Evolutionary conservation across 2,888 invertebrate species (phyloP).

Genomic region (Chironomus riparius): DNA sequence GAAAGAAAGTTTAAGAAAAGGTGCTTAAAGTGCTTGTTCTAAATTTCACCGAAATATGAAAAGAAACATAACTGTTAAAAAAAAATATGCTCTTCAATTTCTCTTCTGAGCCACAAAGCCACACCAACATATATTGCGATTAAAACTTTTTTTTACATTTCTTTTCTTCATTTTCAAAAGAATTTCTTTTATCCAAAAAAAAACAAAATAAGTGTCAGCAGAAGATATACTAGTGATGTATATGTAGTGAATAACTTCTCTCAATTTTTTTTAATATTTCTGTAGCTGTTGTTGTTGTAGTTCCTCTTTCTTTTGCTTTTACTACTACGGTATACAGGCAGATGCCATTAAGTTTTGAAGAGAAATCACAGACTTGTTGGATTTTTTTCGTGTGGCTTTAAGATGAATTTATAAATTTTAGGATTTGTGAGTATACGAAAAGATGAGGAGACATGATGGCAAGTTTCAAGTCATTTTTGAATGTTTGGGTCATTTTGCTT

Average conservation of each 20-base stretch:
- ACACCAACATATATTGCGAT: not conserved
- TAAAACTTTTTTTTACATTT: not conserved
- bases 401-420: too few relatives aligned
- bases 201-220: not conserved
- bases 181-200: constrained; percentile 10
- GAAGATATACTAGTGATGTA: not conserved
- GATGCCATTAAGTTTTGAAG: not conserved
- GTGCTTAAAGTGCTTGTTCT: constrained; percentile 9
- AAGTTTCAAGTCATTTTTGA: too few relatives aligned
- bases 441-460: too few relatives aligned
- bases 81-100: constrained; percentile 3
- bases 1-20: constrained; percentile 19
- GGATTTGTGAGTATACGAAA: too few relatives aligned
- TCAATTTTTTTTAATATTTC: too few relatives aligned
- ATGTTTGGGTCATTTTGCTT: too few relatives aligned
- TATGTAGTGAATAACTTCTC: too few relatives aligned
- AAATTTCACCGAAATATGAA: constrained; percentile 12
- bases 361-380: too few relatives aligned
- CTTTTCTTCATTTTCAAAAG: not conserved
- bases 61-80: constrained; percentile 2
- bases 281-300: not conserved
- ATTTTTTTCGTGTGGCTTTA: too few relatives aligned
- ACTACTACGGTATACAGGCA: not conserved
- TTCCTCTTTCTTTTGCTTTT: not conserved
- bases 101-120: not conserved